Percentiles rank a stretch among this genome's conserved stretches.
Conservation (phyloP, 2,113 vertebrate species). For the Monopterus albus region DNA sequence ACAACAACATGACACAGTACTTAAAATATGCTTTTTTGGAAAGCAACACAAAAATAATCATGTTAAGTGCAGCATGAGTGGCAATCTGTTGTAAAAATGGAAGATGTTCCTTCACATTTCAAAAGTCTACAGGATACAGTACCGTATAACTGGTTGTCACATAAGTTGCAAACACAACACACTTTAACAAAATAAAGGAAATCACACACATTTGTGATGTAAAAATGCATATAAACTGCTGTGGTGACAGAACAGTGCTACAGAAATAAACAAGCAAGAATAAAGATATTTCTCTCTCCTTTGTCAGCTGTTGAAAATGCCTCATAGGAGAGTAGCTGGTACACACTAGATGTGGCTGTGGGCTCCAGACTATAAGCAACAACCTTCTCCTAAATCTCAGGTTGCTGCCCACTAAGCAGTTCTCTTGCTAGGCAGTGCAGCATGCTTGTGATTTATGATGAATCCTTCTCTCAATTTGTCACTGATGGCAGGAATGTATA, state of each 20-base stretch:
- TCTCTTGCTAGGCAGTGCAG: conserved; percentile 66
- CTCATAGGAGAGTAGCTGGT: conserved; percentile 17
- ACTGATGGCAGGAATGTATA: conserved; percentile 77
- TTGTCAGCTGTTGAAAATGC: conserved; percentile 19
- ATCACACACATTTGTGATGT: not conserved
- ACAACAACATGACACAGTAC: not conserved
- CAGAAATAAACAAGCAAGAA: not conserved
- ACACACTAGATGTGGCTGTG: conserved; percentile 38
- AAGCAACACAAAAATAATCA: not conserved
- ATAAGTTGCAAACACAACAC: not conserved
- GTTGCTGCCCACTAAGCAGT: conserved; percentile 76
- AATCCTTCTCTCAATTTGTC: conserved; percentile 80
- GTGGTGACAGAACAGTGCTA: not conserved
- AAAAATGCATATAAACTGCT: not conserved
- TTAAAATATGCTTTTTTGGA: conserved; percentile 16
- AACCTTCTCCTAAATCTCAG: conserved; percentile 78
- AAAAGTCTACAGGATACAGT: not conserved
- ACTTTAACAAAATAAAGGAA: not conserved
- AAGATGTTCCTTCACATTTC: not conserved
- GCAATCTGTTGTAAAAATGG: not conserved
- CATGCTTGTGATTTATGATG: conserved; percentile 80
- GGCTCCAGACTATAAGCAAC: conserved; percentile 42
- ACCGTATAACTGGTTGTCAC: not conserved
- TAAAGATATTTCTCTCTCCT: not conserved
- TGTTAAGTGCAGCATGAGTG: not conserved